Evolutionary conservation across 2,113 vertebrate genomes (phyloP).

Genomic region (Nyctereutes procyonoides): DNA sequence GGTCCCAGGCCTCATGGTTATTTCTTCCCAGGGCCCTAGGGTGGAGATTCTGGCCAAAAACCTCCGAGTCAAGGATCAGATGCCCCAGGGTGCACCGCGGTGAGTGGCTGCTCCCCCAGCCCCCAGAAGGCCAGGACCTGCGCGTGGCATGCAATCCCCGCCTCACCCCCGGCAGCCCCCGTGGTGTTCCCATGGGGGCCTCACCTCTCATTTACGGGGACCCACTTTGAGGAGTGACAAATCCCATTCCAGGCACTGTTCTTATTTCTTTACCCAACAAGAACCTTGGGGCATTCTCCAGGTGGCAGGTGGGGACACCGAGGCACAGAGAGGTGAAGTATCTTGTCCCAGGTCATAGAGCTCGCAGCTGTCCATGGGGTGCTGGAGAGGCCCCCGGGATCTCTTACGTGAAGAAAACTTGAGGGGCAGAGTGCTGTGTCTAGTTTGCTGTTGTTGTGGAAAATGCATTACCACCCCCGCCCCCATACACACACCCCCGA

Average conservation of each 20-base stretch:
- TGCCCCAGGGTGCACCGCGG: conserved; percentile 95
- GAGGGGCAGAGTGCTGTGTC: not conserved
- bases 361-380: not conserved
- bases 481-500: too few relatives aligned
- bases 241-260: rapidly evolving
- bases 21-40: conserved; percentile 92
- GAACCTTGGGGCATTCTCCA: not conserved
- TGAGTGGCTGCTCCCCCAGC: conserved; percentile 79
- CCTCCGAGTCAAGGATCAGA: conserved; percentile 97
- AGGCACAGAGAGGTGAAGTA: not conserved
- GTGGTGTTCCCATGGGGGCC: not conserved
- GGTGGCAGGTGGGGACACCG: not conserved
- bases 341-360: not conserved
- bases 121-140: not conserved
- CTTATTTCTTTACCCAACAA: not conserved
- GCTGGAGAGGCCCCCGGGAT: not conserved
- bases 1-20: not conserved
- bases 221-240: not conserved
- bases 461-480: not conserved
- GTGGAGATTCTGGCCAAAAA: conserved; percentile 99
- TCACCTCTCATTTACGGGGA: not conserved
- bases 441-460: not conserved
- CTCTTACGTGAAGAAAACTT: not conserved
- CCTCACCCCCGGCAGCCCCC: not conserved
- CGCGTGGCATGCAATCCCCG: not conserved